phyloP scores from a whole-genome alignment of 2,888 invertebrate genomes.

The Arge pagana region DNA sequence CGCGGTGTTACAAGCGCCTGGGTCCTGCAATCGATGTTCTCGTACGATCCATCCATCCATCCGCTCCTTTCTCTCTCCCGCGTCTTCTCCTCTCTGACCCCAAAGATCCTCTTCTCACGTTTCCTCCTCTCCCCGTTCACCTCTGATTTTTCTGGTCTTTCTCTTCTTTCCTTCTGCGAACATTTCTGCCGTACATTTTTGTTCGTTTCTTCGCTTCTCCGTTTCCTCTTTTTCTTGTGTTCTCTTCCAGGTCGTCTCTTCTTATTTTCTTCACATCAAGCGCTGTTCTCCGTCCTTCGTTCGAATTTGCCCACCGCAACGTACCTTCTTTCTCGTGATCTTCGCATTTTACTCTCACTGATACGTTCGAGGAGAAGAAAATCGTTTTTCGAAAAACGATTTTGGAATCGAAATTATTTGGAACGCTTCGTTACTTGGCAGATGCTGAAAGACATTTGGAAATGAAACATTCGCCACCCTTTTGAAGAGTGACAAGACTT shows the following conservation, averaged over 20 bases:
- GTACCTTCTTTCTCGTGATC: too few species aligned
- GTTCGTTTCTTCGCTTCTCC: not conserved
- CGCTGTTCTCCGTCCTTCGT: not conserved
- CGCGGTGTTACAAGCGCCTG: slow-evolving; percentile 50
- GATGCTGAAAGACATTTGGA: too few species aligned
- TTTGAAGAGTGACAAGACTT: too few species aligned
- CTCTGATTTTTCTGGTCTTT: slow-evolving; percentile 2
- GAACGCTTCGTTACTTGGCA: too few species aligned
- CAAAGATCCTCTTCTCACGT: slow-evolving; percentile 23
- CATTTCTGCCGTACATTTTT: not conserved
- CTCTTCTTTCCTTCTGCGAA: slow-evolving; percentile 35
- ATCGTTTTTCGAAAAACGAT: too few species aligned
- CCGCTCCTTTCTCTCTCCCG: slow-evolving; percentile 27
- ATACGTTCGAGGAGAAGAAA: too few species aligned
- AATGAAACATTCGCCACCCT: too few species aligned
- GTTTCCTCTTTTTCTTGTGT: not conserved
- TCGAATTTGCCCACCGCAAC: too few species aligned
- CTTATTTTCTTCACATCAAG: not conserved
- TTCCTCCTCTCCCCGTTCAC: slow-evolving; percentile 7
- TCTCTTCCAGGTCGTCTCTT: not conserved
- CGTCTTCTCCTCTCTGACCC: slow-evolving; percentile 3
- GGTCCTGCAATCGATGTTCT: slow-evolving; percentile 49
- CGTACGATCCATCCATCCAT: too few species aligned
- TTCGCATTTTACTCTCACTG: too few species aligned
- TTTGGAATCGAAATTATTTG: too few species aligned